These are phyloP conservation scores for Limnodromus scolopaceus DNA, from an alignment of 2,797 vertebrate species.

Conservation along the genomic window DNA sequence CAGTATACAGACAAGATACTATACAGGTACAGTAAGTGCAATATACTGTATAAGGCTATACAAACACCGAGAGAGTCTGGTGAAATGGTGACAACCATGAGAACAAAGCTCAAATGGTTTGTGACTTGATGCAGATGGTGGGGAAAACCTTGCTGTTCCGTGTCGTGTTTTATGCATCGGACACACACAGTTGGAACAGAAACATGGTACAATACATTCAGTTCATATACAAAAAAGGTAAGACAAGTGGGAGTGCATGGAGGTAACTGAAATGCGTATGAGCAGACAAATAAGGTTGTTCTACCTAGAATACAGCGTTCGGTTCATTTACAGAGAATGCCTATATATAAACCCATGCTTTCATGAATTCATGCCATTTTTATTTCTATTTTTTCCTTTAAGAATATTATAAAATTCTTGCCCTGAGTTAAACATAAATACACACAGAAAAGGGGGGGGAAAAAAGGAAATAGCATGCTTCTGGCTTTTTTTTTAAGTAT, in stretches of 20 bases:
- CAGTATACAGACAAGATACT: conserved; percentile 66
- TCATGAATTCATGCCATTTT: conserved; percentile 56
- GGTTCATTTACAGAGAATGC: conserved; percentile 42
- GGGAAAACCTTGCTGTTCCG: not conserved
- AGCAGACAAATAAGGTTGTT: conserved; percentile 15
- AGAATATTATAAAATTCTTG: conserved; percentile 66
- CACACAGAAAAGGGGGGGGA: not conserved
- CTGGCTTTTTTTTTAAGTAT: not conserved
- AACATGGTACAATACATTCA: not conserved
- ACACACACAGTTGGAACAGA: conserved; percentile 4
- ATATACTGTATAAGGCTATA: conserved; percentile 51
- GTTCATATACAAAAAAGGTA: not conserved
- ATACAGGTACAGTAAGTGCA: conserved; percentile 50
- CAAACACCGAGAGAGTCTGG: conserved; percentile 29
- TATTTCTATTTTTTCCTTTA: conserved; percentile 48
- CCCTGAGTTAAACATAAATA: conserved; percentile 70
- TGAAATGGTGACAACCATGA: conserved; percentile 41
- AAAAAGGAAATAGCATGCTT: conserved; percentile 46
- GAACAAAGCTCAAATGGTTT: conserved; percentile 13
- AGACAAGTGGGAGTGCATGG: not conserved
- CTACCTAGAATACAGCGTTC: conserved; percentile 22
- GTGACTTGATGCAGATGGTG: not conserved
- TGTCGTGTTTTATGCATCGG: not conserved
- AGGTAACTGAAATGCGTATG: not conserved
- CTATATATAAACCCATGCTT: conserved; percentile 52